Percentiles rank a stretch among this genome's conserved stretches.
Evolutionary conservation across 2,797 vertebrate species (phyloP).

Genomic region (Momotus momota): DNA sequence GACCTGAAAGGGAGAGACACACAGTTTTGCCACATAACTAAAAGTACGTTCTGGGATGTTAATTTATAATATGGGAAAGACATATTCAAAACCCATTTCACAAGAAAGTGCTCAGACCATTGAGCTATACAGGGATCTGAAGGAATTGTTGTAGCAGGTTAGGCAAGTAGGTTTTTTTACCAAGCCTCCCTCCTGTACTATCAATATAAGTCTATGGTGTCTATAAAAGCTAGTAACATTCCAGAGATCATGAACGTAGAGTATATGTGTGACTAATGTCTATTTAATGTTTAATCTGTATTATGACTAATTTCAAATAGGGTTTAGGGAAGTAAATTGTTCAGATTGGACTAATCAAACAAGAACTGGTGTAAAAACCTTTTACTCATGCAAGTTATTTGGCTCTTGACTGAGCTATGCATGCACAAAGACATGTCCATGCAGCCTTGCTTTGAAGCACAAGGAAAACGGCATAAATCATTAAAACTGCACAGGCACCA

Average conservation of each 20-base stretch:
- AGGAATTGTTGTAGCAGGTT: not conserved
- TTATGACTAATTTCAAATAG: not conserved
- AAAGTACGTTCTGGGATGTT: not conserved
- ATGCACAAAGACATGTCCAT: not conserved
- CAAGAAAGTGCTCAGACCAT: not conserved
- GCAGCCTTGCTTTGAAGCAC: not conserved
- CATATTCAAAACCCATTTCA: not conserved
- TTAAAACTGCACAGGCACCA: not conserved
- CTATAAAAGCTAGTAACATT: not conserved
- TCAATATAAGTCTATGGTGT: not conserved
- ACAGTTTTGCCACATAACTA: not conserved
- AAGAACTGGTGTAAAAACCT: not conserved
- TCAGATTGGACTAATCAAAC: not conserved
- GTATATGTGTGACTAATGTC: not conserved
- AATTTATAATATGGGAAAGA: not conserved
- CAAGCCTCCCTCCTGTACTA: not conserved
- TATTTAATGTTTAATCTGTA: constrained; percentile 61
- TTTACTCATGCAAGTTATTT: not conserved
- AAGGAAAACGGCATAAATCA: not conserved
- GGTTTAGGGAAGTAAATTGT: not conserved
- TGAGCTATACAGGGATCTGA: not conserved
- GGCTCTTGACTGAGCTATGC: not conserved
- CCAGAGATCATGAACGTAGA: not conserved
- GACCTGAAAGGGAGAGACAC: not conserved
- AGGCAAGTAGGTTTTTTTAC: not conserved